Conservation (phyloP, 2,113 vertebrate species). For the Stigmatopora argus region DNA sequence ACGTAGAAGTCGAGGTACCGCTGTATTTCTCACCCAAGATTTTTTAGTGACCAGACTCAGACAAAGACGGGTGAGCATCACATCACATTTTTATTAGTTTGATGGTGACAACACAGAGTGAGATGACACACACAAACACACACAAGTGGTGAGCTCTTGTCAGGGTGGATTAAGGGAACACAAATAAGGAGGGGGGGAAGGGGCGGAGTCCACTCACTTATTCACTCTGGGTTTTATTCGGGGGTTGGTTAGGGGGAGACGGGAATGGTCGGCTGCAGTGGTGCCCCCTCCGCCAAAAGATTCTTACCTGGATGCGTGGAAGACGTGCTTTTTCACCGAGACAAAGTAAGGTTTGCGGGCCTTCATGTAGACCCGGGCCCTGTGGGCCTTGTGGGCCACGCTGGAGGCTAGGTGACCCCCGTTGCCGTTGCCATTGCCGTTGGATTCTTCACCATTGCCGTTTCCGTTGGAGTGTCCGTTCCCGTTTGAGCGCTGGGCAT, state of each 20-base stretch:
- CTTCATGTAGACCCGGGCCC: slow-evolving; percentile 28
- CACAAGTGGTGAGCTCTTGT: slow-evolving; percentile 29
- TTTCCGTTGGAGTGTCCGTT: background rate
- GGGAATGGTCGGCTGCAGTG: background rate
- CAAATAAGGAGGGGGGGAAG: background rate
- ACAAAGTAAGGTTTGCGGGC: slow-evolving; percentile 28
- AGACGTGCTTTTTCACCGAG: slow-evolving; percentile 37
- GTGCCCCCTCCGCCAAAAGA: slow-evolving; percentile 5
- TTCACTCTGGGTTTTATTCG: background rate
- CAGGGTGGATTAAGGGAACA: background rate
- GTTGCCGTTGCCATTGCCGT: background rate
- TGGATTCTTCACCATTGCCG: background rate
- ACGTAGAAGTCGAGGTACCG: background rate
- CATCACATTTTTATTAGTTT: slow-evolving; percentile 67
- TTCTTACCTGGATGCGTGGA: slow-evolving; percentile 70
- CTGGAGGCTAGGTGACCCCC: slow-evolving; percentile 30
- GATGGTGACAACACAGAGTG: slow-evolving; percentile 46
- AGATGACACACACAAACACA: slow-evolving; percentile 40
- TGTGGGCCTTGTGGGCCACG: slow-evolving; percentile 54
- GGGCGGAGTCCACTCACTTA: background rate
- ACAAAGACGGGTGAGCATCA: slow-evolving; percentile 40
- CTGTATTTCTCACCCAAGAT: background rate
- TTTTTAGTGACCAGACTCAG: slow-evolving; percentile 52
- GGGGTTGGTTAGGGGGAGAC: background rate
- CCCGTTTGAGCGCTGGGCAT: background rate